These are phyloP conservation scores for Rhyacophila brunnea DNA, from an alignment of 1,140 invertebrate species.

Conservation along the genomic window DNA sequence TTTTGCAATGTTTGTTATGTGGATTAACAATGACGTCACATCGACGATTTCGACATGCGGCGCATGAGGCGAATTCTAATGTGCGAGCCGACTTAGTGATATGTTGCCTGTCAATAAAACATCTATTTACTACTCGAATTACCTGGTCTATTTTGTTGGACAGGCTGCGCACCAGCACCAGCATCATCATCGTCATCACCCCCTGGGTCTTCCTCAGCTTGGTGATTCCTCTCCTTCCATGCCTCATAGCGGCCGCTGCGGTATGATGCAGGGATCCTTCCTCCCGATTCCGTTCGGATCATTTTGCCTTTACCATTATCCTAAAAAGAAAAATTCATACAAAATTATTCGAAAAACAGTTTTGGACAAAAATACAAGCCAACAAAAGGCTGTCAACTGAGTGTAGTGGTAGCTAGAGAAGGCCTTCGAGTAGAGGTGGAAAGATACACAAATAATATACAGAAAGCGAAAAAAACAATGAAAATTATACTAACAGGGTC, in stretches of 20 bases:
- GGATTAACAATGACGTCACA: too few species aligned
- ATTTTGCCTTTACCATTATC: constrained; percentile 38
- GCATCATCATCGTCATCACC: constrained; percentile 51
- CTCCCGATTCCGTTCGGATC: constrained; percentile 93
- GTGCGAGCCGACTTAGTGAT: too few species aligned
- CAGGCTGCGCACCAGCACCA: constrained; percentile 10
- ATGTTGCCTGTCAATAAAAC: neutral
- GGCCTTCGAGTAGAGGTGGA: too few species aligned
- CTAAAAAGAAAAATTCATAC: constrained; percentile 21
- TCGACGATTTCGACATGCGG: too few species aligned
- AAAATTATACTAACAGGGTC: constrained; percentile 53
- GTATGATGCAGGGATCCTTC: constrained; percentile 90
- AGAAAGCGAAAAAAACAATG: constrained; percentile 9
- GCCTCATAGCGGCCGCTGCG: constrained; percentile 86
- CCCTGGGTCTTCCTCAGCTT: constrained; percentile 59
- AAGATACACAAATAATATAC: constrained; percentile 15
- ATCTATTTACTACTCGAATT: constrained; percentile 30
- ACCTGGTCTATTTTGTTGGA: constrained; percentile 26
- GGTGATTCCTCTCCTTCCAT: constrained; percentile 80
- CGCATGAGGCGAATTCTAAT: too few species aligned
- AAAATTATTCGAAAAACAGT: too few species aligned
- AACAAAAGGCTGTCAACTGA: too few species aligned
- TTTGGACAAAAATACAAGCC: too few species aligned
- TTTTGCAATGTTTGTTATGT: too few species aligned
- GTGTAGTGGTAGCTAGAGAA: too few species aligned